Conservation (phyloP, 2,888 invertebrate genomes). For the Cataglyphis livida region DNA sequence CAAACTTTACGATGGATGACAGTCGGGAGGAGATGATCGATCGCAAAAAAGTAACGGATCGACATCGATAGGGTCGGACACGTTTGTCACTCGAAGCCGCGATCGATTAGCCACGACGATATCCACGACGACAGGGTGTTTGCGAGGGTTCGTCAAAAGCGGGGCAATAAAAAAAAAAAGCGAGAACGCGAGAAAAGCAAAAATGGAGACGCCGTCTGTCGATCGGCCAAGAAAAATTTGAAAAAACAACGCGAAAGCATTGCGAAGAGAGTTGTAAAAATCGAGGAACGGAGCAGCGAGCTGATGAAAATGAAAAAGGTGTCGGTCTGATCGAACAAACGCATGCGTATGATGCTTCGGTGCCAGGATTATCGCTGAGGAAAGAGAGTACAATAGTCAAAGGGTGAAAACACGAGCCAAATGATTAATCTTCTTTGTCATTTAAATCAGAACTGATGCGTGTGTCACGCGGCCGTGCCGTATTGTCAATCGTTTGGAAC, state of each 20-base stretch:
- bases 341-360: background rate
- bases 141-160: slow-evolving; percentile 53
- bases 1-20: slow-evolving; percentile 7
- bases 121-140: slow-evolving; percentile 36
- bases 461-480: slow-evolving; percentile 74
- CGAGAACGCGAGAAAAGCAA: slow-evolving; percentile 6
- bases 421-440: slow-evolving; percentile 78
- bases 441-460: slow-evolving; percentile 76
- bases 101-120: slow-evolving; percentile 52
- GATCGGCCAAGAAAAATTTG: slow-evolving; percentile 3
- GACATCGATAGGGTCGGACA: slow-evolving; percentile 46
- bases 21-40: slow-evolving; percentile 29
- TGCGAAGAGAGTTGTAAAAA: slow-evolving; percentile 27
- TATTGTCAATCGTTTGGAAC: slow-evolving; percentile 79
- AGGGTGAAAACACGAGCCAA: slow-evolving; percentile 54
- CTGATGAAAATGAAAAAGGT: slow-evolving; percentile 46
- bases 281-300: background rate
- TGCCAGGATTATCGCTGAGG: background rate
- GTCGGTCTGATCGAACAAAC: slow-evolving; percentile 23
- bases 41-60: slow-evolving; percentile 38
- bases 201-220: background rate
- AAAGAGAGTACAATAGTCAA: slow-evolving; percentile 5
- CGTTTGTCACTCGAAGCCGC: slow-evolving; percentile 49
- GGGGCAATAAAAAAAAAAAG: slow-evolving; percentile 27
- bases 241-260: slow-evolving; percentile 6